phyloP scores from a whole-genome alignment of 2,113 vertebrate genomes.

The Nyctibius bracteatus region DNA sequence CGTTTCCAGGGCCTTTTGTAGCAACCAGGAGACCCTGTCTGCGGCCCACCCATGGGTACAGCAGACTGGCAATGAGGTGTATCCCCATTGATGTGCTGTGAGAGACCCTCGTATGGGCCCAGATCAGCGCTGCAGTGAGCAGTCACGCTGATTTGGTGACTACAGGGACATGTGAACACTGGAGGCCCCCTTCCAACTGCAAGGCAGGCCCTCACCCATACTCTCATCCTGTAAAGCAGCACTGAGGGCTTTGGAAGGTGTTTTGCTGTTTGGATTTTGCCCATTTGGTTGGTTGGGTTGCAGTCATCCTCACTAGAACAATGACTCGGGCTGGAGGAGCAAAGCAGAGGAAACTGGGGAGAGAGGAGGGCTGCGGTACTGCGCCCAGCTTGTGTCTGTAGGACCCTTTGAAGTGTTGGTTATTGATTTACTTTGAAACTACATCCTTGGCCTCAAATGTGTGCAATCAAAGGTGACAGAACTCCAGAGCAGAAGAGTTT shows the following conservation, averaged over 20 bases:
- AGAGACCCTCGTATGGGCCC: not conserved
- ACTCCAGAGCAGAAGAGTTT: slow-evolving; percentile 34
- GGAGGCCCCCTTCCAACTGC: not conserved
- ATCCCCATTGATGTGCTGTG: not conserved
- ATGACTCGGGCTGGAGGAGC: not conserved
- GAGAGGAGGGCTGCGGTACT: not conserved
- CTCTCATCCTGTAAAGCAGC: not conserved
- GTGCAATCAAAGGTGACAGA: slow-evolving; percentile 39
- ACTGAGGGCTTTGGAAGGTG: not conserved
- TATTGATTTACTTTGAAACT: slow-evolving; percentile 45
- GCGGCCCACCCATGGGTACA: not conserved
- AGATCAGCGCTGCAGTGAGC: accelerated
- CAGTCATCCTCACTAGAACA: not conserved
- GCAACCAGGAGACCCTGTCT: not conserved
- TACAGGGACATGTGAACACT: not conserved
- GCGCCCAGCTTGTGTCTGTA: not conserved
- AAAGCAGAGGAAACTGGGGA: not conserved
- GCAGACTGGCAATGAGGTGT: not conserved
- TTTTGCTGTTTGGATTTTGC: not conserved
- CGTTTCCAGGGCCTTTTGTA: not conserved
- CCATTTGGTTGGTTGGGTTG: not conserved
- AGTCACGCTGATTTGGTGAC: accelerated
- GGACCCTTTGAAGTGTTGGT: not conserved
- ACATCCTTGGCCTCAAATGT: slow-evolving; percentile 4
- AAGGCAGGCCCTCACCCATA: no score